phyloP scores from a whole-genome alignment of 2,888 invertebrate species.

The Mythimna pallens region DNA sequence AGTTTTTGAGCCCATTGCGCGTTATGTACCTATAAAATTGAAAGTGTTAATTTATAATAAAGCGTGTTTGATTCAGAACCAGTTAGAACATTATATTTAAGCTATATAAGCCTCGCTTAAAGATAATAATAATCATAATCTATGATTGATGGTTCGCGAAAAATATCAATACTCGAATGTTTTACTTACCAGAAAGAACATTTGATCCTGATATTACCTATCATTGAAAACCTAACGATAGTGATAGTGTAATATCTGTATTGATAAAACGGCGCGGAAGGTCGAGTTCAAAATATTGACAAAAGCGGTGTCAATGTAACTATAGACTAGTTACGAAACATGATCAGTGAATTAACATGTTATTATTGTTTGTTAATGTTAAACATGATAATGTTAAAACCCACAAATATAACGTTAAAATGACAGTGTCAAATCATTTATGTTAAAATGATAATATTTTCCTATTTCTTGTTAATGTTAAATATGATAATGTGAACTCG shows the following conservation, averaged over 20 bases:
- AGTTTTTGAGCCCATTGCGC: too few species aligned
- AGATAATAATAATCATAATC: not conserved
- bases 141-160: not conserved
- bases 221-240: not conserved
- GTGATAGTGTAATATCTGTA: conserved; percentile 7
- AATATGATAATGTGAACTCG: not conserved
- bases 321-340: not conserved
- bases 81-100: not conserved
- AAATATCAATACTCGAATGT: not conserved
- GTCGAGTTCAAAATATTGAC: conserved; percentile 2
- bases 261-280: not conserved
- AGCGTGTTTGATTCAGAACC: not conserved
- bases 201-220: not conserved
- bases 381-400: too few species aligned
- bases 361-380: too few species aligned
- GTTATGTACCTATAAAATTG: too few species aligned
- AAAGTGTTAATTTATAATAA: too few species aligned
- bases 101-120: not conserved
- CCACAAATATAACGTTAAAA: too few species aligned
- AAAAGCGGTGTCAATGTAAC: not conserved
- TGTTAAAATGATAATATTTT: too few species aligned
- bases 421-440: too few species aligned
- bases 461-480: not conserved
- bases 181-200: not conserved
- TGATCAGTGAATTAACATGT: too few species aligned